Conservation (phyloP, 2,113 vertebrate species). For the Oreochromis niloticus region DNA sequence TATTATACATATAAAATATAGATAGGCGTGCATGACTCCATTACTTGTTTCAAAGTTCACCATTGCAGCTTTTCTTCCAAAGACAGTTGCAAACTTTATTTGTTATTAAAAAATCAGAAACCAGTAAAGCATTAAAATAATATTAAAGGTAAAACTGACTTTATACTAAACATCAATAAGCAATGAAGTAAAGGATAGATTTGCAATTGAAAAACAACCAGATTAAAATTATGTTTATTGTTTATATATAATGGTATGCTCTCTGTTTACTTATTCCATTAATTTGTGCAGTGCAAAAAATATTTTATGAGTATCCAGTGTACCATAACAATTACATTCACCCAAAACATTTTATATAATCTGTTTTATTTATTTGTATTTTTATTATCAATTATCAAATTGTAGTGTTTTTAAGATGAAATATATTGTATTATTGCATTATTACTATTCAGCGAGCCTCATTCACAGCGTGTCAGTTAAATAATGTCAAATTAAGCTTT, state of each 20-base stretch:
- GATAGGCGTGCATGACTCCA: neutral
- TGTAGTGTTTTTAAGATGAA: neutral
- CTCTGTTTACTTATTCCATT: neutral
- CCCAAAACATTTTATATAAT: neutral
- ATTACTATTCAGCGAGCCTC: fast-evolving
- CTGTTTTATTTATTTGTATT: neutral
- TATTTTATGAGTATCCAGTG: neutral
- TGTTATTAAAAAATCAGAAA: neutral
- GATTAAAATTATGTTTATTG: neutral
- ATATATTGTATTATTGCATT: neutral
- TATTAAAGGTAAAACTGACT: neutral
- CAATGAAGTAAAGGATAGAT: neutral
- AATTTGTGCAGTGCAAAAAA: neutral
- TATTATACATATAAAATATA: neutral
- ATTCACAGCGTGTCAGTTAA: neutral
- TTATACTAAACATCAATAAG: neutral
- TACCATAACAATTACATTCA: neutral
- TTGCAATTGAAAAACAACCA: neutral
- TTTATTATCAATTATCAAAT: neutral
- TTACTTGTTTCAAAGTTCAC: neutral
- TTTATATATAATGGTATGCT: neutral
- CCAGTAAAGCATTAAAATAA: neutral
- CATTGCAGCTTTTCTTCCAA: neutral
- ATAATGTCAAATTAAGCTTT: neutral
- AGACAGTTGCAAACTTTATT: neutral